Base-by-base conservation (phyloP, 2,888 invertebrate species). In the Pheosia tremula region DNA sequence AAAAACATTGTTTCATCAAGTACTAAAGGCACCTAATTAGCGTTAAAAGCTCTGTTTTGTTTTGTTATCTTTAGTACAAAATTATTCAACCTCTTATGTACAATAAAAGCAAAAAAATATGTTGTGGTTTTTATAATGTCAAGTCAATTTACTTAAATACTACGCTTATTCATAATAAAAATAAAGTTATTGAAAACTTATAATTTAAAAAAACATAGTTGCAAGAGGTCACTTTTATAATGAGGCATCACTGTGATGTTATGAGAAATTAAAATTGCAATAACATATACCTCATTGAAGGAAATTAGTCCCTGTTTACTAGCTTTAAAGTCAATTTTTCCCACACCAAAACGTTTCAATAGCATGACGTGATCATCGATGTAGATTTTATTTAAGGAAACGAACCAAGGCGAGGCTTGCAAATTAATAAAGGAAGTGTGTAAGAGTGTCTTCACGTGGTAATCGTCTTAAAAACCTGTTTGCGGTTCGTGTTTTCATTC, bases 401-500 rank as follows among this genome's bases (percentile, higher is more conserved):
- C 67, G 53, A 70, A 67, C 64, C 74, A 75, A 79, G 72, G 75
- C 69, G 71, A 81, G 73, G 70, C 78, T 73, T 69, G 69, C 70
- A 68, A 81, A 80, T 79, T 75, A 71, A 72, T 78, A 77, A 76
- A 83, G 83, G 83, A 84, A 84, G 75, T 82, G 72, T 73, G 68
- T 64, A 71, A 72, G 66, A 78, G 69, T 66, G 62, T 64, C 66
- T 68, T 66, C 63, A 65, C 71, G 71, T 67, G 56, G 65, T 75
- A 69, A 80, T 80, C 70, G 77, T 63, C 62, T 68, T 77, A 79
- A 78, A 75, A 77, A 79, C 73, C 69, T 50, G 71, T 69, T 72
- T 78, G 62, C 24, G 61, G 54, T 68, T 56, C 69, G 65, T 59
- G 57, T 65, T 64, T 59, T 64, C 62, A 59, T 63, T 62, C 59